Evolutionary conservation across 2,888 invertebrate species (phyloP), one percentile per base, ranked within the genome.

Genomic region (Spisula subtruncata): DNA sequence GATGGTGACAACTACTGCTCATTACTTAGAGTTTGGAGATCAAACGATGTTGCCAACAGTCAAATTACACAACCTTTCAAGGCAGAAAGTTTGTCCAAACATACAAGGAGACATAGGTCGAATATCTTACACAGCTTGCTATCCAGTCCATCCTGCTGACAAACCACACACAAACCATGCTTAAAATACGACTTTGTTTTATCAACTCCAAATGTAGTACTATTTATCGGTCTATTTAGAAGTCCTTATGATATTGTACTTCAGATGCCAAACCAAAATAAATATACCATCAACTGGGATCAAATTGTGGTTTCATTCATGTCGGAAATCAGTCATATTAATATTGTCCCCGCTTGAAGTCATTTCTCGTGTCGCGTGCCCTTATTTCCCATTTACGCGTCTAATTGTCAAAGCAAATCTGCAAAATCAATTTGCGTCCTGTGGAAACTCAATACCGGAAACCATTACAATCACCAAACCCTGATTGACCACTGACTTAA

Each of bases 391-490:
- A 32, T 56, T 82, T 82, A 82, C 32, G 29, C 32, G 32, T 29
- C 54, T 56, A 54, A 82, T 82, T 56, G 54, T n/a, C n/a, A n/a
- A n/a, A n/a, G n/a, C n/a, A n/a, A n/a, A n/a, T n/a, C n/a, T n/a
- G n/a, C n/a, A n/a, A 81, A 81, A 81, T 81, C 81, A 56, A 56
- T 82, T 35, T 32, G 32, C 29, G 56, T 41, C 81, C n/a, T 51
- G 48, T 82, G 56, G 56, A 29, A 54, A 56, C 18, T 32, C 16
- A 32, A 56, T 56, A 82, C 29, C 35, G 32, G 54, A 20, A 82
- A 54, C 56, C 32, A 41, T 71, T 85, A 51, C 46, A 85, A 85
- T 85, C n/a, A n/a, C n/a, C n/a, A n/a, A n/a, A n/a, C n/a, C n/a
- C n/a, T n/a, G n/a, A n/a, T n/a, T n/a, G n/a, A n/a, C n/a, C n/a